These are phyloP conservation scores for Pelosia muscerda DNA, from an alignment of 2,888 invertebrate genomes.

Conservation along the genomic window DNA sequence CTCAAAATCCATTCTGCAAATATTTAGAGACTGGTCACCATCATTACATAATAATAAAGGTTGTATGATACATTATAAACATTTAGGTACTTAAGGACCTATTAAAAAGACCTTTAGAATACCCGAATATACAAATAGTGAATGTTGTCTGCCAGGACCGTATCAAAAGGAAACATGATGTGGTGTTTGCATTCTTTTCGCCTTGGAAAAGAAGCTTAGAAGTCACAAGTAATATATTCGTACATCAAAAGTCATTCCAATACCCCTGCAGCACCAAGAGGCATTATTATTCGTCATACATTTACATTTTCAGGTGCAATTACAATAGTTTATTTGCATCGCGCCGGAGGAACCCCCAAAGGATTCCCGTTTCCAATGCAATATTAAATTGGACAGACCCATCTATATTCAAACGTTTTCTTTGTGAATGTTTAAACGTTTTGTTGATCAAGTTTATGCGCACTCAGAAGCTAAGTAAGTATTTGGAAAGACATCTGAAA, in stretches of 20 bases:
- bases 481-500: neutral
- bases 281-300: conserved; percentile 33
- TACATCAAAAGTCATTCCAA: neutral
- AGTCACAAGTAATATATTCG: neutral
- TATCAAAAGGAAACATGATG: too few relatives aligned
- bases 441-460: conserved; percentile 15
- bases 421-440: conserved; percentile 21
- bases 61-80: too few relatives aligned
- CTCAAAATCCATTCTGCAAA: too few relatives aligned
- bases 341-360: conserved; percentile 21
- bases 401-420: conserved; percentile 21
- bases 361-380: conserved; percentile 36
- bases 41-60: too few relatives aligned
- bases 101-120: too few relatives aligned
- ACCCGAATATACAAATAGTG: too few relatives aligned
- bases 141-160: too few relatives aligned
- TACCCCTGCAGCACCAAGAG: neutral
- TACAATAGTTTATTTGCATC: conserved; percentile 41
- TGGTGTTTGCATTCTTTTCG: too few relatives aligned
- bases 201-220: too few relatives aligned
- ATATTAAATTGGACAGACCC: conserved; percentile 37
- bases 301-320: conserved; percentile 35
- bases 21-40: too few relatives aligned
- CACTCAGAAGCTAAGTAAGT: neutral
- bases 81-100: too few relatives aligned